phyloP scores from a whole-genome alignment of 37 sponge, comb jelly and placozoan genomes.

The Aphrocallistes beatrix region DNA sequence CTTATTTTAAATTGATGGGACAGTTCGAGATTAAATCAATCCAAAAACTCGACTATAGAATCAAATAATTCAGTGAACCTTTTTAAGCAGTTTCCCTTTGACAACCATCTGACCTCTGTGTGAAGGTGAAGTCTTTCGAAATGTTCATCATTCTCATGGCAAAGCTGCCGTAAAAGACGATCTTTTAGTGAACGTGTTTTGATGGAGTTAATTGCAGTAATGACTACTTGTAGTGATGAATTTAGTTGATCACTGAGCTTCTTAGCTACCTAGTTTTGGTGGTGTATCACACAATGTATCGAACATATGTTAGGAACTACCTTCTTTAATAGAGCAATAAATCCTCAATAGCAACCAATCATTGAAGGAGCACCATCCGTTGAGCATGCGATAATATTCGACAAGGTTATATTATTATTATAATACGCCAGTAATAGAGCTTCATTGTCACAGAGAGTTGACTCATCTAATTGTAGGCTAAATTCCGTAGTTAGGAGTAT shows the following conservation, averaged over 20 bases:
- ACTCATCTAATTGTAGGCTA: conserved; percentile 10
- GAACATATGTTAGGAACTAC: background rate
- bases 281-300: conserved; percentile 8
- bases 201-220: background rate
- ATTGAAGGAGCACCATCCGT: conserved; percentile 18
- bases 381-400: conserved; percentile 1
- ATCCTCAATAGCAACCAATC: conserved; percentile 9
- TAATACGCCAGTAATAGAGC: background rate
- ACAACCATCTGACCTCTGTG: conserved; percentile 10
- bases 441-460: conserved; percentile 17
- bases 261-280: background rate
- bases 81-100: background rate
- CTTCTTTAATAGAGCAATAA: conserved; percentile 15
- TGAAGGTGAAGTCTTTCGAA: conserved; percentile 17
- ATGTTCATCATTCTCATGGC: conserved; percentile 20
- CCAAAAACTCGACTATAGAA: conserved; percentile 1
- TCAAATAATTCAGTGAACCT: conserved; percentile 6
- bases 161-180: conserved; percentile 1
- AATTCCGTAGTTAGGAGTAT: no score
- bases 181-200: conserved; percentile 5
- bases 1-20: background rate
- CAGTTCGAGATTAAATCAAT: background rate
- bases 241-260: conserved; percentile 12
- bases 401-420: background rate
- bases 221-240: conserved; percentile 16